These are phyloP conservation scores for Thalassaphorura encarpata DNA, from an alignment of 1,140 invertebrate genomes.

Conservation along the genomic window DNA sequence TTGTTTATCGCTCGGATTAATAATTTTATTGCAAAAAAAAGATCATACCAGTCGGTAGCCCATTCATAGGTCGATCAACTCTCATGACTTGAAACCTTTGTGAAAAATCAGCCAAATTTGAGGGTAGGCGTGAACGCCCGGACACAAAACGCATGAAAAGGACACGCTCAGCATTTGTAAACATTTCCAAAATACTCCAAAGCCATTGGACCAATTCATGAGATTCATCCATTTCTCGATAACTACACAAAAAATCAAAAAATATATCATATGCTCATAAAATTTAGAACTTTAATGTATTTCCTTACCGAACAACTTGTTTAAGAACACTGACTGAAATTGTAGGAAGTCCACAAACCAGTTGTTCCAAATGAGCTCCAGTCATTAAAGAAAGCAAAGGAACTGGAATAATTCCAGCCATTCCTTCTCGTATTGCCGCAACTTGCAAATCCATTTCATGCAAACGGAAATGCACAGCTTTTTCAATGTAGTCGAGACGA, in stretches of 20 bases:
- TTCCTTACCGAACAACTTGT: slow-evolving; percentile 50
- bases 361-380: slow-evolving; percentile 49
- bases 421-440: slow-evolving; percentile 51
- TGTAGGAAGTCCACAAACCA: slow-evolving; percentile 55
- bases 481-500: slow-evolving; percentile 50
- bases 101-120: slow-evolving; percentile 54
- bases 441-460: slow-evolving; percentile 56
- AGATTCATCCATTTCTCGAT: slow-evolving; percentile 53
- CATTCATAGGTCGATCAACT: slow-evolving; percentile 49
- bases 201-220: slow-evolving; percentile 52
- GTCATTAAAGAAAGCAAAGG: slow-evolving; percentile 53
- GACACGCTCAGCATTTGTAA: slow-evolving; percentile 53
- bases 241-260: slow-evolving; percentile 37
- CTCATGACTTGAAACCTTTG: slow-evolving; percentile 56
- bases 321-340: slow-evolving; percentile 52
- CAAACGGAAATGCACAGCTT: slow-evolving; percentile 49
- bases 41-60: slow-evolving; percentile 41
- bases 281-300: not conserved
- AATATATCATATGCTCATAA: not conserved
- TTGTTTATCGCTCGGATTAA: slow-evolving; percentile 39
- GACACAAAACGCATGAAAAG: slow-evolving; percentile 60
- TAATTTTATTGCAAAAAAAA: not conserved
- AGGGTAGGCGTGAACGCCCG: slow-evolving; percentile 52
- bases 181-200: slow-evolving; percentile 53
- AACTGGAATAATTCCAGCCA: slow-evolving; percentile 55